phyloP scores from a whole-genome alignment of 2,113 vertebrate species.

The Crotalus viridis region DNA sequence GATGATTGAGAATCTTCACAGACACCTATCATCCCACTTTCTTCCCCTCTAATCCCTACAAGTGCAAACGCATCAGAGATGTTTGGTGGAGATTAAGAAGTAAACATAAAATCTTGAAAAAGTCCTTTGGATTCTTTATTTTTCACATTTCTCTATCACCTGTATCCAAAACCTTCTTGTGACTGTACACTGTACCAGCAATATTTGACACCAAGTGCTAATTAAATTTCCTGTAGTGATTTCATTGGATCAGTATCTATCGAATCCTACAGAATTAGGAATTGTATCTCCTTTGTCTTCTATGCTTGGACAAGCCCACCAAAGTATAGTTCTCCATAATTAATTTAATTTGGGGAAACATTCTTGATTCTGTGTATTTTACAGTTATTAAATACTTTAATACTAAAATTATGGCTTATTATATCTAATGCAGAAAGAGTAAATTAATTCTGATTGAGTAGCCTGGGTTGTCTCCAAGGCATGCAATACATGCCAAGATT shows the following conservation, averaged over 20 bases:
- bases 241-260: background rate
- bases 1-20: background rate
- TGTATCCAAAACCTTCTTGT: background rate
- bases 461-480: constrained; percentile 21
- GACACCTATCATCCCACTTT: background rate
- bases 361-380: background rate
- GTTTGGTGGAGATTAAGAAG: background rate
- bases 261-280: background rate
- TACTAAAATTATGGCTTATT: constrained; percentile 18
- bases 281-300: constrained; percentile 1
- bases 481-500: constrained; percentile 24
- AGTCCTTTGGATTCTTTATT: background rate
- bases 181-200: background rate
- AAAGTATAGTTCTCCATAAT: background rate
- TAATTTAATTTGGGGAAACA: constrained; percentile 8
- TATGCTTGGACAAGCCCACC: background rate
- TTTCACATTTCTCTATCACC: background rate
- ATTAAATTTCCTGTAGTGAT: background rate
- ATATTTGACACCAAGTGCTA: background rate
- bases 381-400: constrained; percentile 28
- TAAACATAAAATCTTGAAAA: background rate
- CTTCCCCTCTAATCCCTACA: background rate
- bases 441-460: constrained; percentile 47
- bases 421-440: constrained; percentile 25
- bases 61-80: background rate